Percentiles rank a stretch among this genome's conserved stretches.
These are phyloP conservation scores for Neelides sp. DNA, from an alignment of 1,140 invertebrate species.

Conservation along the genomic window DNA sequence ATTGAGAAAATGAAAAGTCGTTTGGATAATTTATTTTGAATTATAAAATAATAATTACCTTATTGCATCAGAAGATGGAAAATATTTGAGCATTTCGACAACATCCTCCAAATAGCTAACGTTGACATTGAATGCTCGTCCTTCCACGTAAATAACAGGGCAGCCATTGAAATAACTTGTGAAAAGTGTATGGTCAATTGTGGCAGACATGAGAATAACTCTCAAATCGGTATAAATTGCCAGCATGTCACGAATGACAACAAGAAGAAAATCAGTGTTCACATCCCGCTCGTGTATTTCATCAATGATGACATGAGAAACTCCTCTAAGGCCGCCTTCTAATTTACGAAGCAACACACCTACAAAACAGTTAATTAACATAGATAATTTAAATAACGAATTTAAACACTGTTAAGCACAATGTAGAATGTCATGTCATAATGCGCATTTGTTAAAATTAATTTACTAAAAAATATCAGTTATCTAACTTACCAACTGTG, in stretches of 20 bases:
- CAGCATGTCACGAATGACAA: conserved; percentile 83
- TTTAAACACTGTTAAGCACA: too few relatives aligned
- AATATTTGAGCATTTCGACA: conserved; percentile 20
- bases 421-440: too few relatives aligned
- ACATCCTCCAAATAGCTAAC: conserved; percentile 26
- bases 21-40: neutral
- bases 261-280: conserved; percentile 91
- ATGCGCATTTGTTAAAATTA: neutral
- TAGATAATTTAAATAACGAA: neutral
- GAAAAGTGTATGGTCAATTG: conserved; percentile 84
- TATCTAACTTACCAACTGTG: conserved; percentile 59
- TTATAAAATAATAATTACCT: conserved; percentile 28
- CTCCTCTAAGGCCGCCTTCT: conserved; percentile 67
- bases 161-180: conserved; percentile 80
- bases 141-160: conserved; percentile 57
- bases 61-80: conserved; percentile 29
- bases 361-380: conserved; percentile 29
- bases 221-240: conserved; percentile 74
- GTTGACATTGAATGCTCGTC: conserved; percentile 64
- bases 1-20: neutral
- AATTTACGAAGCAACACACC: conserved; percentile 80
- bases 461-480: too few relatives aligned
- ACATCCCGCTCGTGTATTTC: conserved; percentile 96
- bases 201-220: conserved; percentile 94
- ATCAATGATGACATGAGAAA: conserved; percentile 86